Conservation (phyloP, 2,888 invertebrate species). For the Ormyrus pomaceus region DNA sequence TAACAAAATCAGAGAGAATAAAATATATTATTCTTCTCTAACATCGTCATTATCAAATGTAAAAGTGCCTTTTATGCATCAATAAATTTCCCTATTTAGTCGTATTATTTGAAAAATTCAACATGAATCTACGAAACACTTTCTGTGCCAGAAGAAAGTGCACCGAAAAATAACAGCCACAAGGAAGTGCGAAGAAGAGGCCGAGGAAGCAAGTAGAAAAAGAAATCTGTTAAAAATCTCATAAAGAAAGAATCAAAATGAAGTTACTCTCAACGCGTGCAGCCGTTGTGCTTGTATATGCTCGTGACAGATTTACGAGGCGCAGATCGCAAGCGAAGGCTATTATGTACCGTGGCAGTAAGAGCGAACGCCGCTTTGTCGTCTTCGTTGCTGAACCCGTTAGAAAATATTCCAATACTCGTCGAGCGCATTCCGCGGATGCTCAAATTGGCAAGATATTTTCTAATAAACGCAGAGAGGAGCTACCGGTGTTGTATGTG, state of each 20-base stretch:
- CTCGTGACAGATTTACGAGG: conserved; percentile 28
- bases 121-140: not conserved
- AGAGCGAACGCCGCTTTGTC: not conserved
- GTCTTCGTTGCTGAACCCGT: not conserved
- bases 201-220: too few relatives aligned
- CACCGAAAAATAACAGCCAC: too few relatives aligned
- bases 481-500: not conserved
- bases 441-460: conserved; percentile 33
- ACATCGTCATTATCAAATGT: too few relatives aligned
- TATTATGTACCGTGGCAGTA: not conserved
- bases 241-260: not conserved
- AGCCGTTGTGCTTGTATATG: too few relatives aligned
- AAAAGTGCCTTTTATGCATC: too few relatives aligned
- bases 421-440: conserved; percentile 27
- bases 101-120: not conserved
- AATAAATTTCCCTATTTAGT: too few relatives aligned
- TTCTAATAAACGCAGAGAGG: conserved; percentile 18
- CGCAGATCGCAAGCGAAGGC: not conserved
- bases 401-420: conserved; percentile 30
- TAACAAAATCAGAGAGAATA: too few relatives aligned
- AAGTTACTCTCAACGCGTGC: not conserved
- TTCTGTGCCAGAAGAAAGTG: too few relatives aligned
- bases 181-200: too few relatives aligned
- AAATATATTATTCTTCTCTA: too few relatives aligned
- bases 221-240: not conserved